Evolutionary conservation across 2,888 invertebrate genomes (phyloP).

Genomic region (Baccha elongata): DNA sequence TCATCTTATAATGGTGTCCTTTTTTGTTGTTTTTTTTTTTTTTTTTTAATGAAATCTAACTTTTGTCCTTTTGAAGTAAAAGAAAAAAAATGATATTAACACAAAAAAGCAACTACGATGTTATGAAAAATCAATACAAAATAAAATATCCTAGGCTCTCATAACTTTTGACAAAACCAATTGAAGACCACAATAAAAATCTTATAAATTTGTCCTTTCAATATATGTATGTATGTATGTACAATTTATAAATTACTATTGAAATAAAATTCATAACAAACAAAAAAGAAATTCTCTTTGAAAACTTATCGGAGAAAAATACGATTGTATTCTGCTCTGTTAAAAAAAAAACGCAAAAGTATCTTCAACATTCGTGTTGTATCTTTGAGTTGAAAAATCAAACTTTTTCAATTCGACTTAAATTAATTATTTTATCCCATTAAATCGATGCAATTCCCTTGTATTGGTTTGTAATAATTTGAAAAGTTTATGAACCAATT

Average conservation of each 20-base stretch:
- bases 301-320: not conserved
- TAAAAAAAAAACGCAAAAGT: not conserved
- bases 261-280: not conserved
- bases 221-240: not conserved
- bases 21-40: not conserved
- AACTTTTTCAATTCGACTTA: slow-evolving; percentile 35
- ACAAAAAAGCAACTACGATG: not conserved
- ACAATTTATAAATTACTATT: slow-evolving; percentile 4
- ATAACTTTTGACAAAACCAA: slow-evolving; percentile 14
- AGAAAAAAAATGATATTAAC: not conserved
- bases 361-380: slow-evolving; percentile 5
- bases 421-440: slow-evolving; percentile 52
- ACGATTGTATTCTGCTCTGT: not conserved
- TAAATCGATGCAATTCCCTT: slow-evolving; percentile 40
- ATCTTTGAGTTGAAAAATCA: slow-evolving; percentile 22
- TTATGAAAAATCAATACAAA: slow-evolving; percentile 1
- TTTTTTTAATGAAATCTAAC: slow-evolving; percentile 11
- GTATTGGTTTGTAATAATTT: slow-evolving; percentile 40
- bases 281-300: not conserved
- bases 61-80: not conserved
- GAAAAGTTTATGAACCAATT: slow-evolving; percentile 50
- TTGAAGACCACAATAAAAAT: slow-evolving; percentile 8
- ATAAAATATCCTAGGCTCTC: not conserved
- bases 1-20: not conserved
- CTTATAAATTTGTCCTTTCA: not conserved